These are phyloP conservation scores for Prinia subflava DNA, from an alignment of 2,113 vertebrate species.

Conservation along the genomic window DNA sequence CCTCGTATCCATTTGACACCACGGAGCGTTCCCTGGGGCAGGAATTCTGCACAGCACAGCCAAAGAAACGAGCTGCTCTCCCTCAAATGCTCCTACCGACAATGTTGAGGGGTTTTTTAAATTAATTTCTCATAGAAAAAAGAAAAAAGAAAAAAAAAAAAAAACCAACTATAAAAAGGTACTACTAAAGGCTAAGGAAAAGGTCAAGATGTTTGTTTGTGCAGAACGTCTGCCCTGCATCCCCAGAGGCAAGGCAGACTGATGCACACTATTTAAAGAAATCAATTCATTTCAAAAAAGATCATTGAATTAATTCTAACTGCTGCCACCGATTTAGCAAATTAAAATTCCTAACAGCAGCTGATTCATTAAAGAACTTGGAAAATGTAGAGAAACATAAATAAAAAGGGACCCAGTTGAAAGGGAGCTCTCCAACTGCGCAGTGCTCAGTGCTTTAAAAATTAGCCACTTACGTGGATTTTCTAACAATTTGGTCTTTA, in stretches of 20 bases:
- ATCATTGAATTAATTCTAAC: constrained; percentile 65
- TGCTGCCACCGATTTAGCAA: constrained; percentile 59
- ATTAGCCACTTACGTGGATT: not conserved
- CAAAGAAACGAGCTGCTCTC: not conserved
- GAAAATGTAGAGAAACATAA: constrained; percentile 54
- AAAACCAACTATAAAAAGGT: not conserved
- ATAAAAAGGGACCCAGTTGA: constrained; percentile 33
- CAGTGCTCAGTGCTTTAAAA: not conserved
- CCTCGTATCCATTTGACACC: not conserved
- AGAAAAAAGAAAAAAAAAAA: not conserved
- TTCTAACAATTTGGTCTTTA: not conserved
- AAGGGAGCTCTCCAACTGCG: constrained; percentile 13
- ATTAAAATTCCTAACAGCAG: constrained; percentile 59
- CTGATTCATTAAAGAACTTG: constrained; percentile 56
- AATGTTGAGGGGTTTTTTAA: not conserved
- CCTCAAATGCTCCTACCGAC: not conserved
- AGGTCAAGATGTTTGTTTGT: constrained; percentile 72
- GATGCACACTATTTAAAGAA: constrained; percentile 66
- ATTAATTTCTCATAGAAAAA: constrained; percentile 20
- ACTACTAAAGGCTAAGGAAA: constrained; percentile 64
- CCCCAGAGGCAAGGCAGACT: constrained; percentile 32
- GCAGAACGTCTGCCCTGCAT: constrained; percentile 34
- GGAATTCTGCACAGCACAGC: constrained; percentile 11
- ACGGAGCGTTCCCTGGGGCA: not conserved
- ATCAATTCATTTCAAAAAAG: constrained; percentile 67